phyloP scores from a whole-genome alignment of 23 tunicate species.

The Ascidia mentula region DNA sequence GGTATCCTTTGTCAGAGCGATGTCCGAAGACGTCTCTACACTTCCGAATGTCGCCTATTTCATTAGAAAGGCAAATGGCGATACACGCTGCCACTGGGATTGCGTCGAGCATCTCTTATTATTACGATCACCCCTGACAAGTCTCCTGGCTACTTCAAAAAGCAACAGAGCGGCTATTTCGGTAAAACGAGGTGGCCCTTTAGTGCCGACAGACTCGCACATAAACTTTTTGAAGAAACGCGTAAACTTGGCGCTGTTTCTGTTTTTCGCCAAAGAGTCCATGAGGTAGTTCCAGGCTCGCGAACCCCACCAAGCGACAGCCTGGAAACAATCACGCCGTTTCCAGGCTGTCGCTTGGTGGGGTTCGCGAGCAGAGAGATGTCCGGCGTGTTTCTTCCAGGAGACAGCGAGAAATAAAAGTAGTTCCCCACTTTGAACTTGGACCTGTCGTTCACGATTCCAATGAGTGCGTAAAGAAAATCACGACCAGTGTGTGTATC shows the following conservation, averaged over 20 bases:
- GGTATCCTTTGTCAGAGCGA: background rate
- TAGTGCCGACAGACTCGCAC: background rate
- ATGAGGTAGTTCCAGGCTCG: background rate
- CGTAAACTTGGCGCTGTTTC: background rate
- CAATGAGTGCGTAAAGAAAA: background rate
- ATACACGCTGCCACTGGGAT: background rate
- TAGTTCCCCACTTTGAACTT: background rate
- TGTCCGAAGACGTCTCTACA: background rate
- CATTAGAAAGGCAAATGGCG: background rate
- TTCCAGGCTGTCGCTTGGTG: background rate
- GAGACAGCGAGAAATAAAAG: background rate
- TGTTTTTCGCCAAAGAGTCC: background rate
- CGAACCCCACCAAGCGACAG: background rate
- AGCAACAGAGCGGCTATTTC: background rate
- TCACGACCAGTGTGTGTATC: background rate
- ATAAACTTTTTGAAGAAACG: background rate
- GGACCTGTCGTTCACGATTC: background rate
- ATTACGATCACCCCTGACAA: too few relatives aligned
- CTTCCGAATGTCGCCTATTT: background rate
- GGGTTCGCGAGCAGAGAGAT: background rate
- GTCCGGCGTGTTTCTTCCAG: background rate
- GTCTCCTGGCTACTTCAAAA: background rate
- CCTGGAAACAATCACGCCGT: background rate
- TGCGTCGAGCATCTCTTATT: background rate
- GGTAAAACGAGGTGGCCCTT: conserved; percentile 1